Conservation (phyloP, 1,140 invertebrate species). For the Atta colombica region DNA sequence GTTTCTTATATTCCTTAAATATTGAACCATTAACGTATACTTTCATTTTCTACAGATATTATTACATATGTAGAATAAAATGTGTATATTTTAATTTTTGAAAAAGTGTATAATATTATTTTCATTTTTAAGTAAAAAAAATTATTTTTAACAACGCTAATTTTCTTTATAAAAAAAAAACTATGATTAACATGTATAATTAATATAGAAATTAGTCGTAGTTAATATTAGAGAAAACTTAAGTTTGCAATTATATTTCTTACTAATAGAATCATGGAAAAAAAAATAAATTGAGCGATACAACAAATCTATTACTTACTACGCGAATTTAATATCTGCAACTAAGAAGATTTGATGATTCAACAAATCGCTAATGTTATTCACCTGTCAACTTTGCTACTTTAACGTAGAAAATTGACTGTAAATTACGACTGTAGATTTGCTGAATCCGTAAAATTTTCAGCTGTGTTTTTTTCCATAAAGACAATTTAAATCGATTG, state of each 20-base stretch:
- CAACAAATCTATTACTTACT: no score
- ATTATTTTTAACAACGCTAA: background rate
- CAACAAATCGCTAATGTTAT: no score
- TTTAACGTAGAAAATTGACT: no score
- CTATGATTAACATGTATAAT: background rate
- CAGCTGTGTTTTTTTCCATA: no score
- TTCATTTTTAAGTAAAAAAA: background rate
- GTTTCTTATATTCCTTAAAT: constrained; percentile 3
- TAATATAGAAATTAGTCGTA: background rate
- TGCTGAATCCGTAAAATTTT: no score
- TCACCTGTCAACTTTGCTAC: no score
- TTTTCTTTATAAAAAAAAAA: background rate
- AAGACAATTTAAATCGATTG: background rate
- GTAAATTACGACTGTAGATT: no score
- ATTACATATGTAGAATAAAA: background rate
- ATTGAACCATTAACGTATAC: background rate
- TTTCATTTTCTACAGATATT: background rate
- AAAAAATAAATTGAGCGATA: no score
- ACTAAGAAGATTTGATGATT: no score
- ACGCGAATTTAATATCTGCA: no score
- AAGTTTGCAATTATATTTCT: background rate
- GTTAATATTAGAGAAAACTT: constrained; percentile 3
- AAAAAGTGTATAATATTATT: background rate
- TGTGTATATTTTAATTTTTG: background rate
- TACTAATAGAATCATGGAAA: background rate